Evolutionary conservation across 2,113 vertebrate species (phyloP).

Genomic region (Marmota monax): DNA sequence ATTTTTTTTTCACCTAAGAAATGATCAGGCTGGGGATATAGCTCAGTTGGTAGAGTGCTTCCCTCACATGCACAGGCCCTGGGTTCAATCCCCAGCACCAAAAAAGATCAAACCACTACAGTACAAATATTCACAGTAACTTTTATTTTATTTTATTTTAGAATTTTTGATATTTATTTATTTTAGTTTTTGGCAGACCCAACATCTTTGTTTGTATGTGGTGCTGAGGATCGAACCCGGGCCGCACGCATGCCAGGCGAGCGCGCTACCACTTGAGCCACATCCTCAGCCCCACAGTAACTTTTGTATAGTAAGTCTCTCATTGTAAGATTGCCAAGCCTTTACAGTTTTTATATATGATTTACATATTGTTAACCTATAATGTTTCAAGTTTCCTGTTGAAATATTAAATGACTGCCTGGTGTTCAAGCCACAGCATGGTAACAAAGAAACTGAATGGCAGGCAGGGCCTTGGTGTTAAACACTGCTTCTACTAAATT

Average conservation of each 20-base stretch:
- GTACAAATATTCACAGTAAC: neutral
- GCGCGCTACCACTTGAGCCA: too few relatives aligned
- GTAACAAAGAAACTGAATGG: neutral
- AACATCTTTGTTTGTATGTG: too few relatives aligned
- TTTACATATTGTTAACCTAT: neutral
- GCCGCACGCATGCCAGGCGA: too few relatives aligned
- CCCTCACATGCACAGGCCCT: too few relatives aligned
- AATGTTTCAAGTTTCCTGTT: conserved; percentile 20
- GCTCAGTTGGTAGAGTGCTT: too few relatives aligned
- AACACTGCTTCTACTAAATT: neutral
- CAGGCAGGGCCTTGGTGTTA: neutral
- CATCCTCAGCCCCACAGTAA: neutral
- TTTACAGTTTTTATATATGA: conserved; percentile 10
- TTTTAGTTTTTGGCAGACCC: too few relatives aligned
- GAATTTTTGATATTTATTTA: too few relatives aligned
- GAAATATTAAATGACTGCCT: neutral
- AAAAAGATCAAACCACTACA: neutral
- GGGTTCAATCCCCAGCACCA: too few relatives aligned
- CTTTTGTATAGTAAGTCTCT: neutral
- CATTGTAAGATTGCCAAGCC: neutral
- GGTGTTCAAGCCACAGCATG: neutral
- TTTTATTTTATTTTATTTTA: neutral
- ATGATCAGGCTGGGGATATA: neutral
- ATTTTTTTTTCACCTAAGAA: neutral
- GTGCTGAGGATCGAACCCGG: too few relatives aligned